Evolutionary conservation across 2,797 vertebrate species (phyloP), one percentile per base, ranked within the genome.

Genomic region (Chelon labrosus): DNA sequence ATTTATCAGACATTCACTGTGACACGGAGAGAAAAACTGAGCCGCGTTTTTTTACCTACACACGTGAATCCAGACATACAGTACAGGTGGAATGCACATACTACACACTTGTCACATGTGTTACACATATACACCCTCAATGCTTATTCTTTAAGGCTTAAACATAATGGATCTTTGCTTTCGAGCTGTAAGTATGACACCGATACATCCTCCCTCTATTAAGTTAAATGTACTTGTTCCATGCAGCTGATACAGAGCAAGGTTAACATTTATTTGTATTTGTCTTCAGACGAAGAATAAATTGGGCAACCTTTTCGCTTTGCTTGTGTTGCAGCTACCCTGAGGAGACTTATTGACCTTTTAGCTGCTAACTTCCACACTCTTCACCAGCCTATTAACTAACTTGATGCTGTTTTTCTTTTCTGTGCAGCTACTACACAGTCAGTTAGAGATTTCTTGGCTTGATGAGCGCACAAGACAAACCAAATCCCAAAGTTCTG

Each of bases 1-100:
- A 88, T 90, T 87, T 66, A 88, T 86, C 54, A 87, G 55, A 58
- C 72, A 59, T 68, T 83, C 68, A 80, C 71, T 59, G 60, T 77
- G 72, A 80, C 79, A 86, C 41, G 79, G 50, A 85, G 62, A 65
- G 39, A 75, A 70, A 73, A 70, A 73, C 52, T 6, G 47, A 60
- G 42, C 41, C 41, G 14, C 12, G n/a, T 27, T 31, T n/a, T 37
- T 46, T 2, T 46, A 56, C 7, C 22, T 35, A 59, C 25, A 38
- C 20, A 59, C 22, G 37, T 65, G 37, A 17, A 52, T 31, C 19
- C 22, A 44, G n/a, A 52, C 38, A 60, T 41, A 47, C 14, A 80
- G 22, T 41, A 47, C 14, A 80, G 22, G 31, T 47, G 27, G 13
- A 72, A 63, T 39, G 10, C 35, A 37, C 46, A 60, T 17, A 50